Conservation (phyloP, 2,113 vertebrate species). For the Geococcyx californianus region DNA sequence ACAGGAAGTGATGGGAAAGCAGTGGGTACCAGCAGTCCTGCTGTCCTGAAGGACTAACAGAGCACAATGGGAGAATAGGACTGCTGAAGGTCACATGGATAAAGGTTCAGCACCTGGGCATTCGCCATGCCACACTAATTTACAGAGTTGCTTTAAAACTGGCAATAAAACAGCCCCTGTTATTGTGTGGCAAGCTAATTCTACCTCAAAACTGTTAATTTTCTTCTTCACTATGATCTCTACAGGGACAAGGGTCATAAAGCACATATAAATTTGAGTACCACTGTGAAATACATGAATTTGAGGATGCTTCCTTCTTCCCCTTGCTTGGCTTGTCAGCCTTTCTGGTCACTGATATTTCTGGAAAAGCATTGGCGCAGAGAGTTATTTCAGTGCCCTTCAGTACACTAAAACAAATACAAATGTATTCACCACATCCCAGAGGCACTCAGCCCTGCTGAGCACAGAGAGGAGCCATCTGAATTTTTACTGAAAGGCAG, state of each 20-base stretch:
- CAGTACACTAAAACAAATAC: not conserved
- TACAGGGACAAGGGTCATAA: not conserved
- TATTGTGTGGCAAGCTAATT: not conserved
- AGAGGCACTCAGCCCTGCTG: accelerated
- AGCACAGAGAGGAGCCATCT: not conserved
- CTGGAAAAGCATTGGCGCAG: not conserved
- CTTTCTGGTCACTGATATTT: not conserved
- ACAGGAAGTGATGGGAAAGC: not conserved
- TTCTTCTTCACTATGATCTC: not conserved
- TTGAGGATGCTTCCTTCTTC: not conserved
- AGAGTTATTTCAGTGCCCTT: not conserved
- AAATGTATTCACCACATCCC: not conserved
- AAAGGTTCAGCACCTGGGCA: not conserved
- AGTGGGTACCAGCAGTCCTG: not conserved
- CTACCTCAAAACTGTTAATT: not conserved
- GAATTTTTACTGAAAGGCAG: not conserved
- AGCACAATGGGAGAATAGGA: not conserved
- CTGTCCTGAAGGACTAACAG: not conserved
- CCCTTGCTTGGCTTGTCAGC: not conserved
- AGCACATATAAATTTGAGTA: not conserved
- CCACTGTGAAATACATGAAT: not conserved
- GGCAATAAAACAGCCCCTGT: not conserved
- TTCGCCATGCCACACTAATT: not conserved
- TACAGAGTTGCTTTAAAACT: not conserved
- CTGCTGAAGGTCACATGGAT: not conserved